Conservation (phyloP, 2,113 vertebrate species). For the Paradisaea rubra region DNA sequence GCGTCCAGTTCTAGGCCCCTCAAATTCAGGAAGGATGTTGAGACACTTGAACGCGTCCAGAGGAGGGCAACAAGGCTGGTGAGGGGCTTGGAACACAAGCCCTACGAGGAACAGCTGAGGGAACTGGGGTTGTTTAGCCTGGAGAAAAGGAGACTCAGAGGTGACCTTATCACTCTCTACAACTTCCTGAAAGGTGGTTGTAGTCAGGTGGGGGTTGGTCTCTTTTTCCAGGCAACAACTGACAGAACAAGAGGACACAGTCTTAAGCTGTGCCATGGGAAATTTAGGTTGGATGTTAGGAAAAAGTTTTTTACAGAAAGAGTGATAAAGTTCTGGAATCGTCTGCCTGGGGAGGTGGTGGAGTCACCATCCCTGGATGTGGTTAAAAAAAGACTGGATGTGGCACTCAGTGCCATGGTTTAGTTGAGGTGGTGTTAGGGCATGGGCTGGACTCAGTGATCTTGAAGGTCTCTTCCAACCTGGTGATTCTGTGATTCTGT, state of each 20-base stretch:
- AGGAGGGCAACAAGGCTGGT: not conserved
- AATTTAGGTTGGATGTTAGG: not conserved
- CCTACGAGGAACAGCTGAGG: no score
- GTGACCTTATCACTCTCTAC: not conserved
- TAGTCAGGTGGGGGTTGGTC: not conserved
- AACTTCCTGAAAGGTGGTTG: not conserved
- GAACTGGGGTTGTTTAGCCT: no score
- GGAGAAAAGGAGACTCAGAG: not conserved
- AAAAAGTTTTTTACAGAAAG: not conserved
- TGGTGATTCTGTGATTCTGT: not conserved
- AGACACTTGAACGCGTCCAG: accelerated
- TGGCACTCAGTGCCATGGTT: not conserved
- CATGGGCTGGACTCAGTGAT: not conserved
- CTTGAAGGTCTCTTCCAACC: not conserved
- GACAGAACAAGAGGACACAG: not conserved
- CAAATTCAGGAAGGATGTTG: not conserved
- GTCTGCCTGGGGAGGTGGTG: not conserved
- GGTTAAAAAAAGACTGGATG: not conserved
- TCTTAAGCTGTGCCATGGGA: not conserved
- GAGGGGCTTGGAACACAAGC: not conserved
- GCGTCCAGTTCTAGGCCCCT: not conserved
- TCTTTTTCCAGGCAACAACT: not conserved
- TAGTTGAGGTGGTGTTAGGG: not conserved
- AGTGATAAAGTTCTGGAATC: not conserved
- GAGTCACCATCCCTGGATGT: not conserved